Base-by-base conservation (phyloP, 2,888 invertebrate genomes). In the Unio delphinus region DNA sequence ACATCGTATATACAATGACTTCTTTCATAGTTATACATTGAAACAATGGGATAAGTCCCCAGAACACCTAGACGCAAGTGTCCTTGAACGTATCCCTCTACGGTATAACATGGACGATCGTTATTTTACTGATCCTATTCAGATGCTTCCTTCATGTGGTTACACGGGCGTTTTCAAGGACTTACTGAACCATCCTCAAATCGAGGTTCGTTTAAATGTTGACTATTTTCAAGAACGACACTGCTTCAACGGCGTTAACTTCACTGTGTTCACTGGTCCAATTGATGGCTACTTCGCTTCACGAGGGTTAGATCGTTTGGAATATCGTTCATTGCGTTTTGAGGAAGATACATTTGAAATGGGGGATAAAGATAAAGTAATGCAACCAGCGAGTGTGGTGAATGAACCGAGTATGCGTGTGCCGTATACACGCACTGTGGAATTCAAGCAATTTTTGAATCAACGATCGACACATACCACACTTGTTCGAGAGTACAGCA, bases 11-110 rank as follows among this genome's bases (percentile, higher is more conserved):
- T 68, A 68, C 26, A 58, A 68, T 17, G 63, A 57, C n/a, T 61
- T 68, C 26, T 68, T 68, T 34, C 61, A 61, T 20, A 17, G 63
- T 55, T 68, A 68, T 45, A 68, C 68, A 18, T 56, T 63, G 4
- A 68, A 68, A 68, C 68, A 68, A 58, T 68, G 68, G 68, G 58
- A 56, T 5, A 68, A 57, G 28, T 68, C 61, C 26, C 68, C 68
- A 58, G 63, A 68, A 23, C 57, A 63, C 1, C 56, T 68, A 17
- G 59, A 68, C 56, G 57, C 68, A 15, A 26, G 26, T n/a, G 68
- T 68, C 18, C 63, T 68, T 23, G 68, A 61, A 11, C 55, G 68
- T 30, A 68, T 68, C 4, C 68, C 68, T 17, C 34, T 68, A 3
- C 20, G 68, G 28, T 56, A 61, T 11, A 63, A 57, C 28, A 58